These are phyloP conservation scores for Eupsittula cactorum DNA, from an alignment of 2,113 vertebrate genomes.

Conservation along the genomic window DNA sequence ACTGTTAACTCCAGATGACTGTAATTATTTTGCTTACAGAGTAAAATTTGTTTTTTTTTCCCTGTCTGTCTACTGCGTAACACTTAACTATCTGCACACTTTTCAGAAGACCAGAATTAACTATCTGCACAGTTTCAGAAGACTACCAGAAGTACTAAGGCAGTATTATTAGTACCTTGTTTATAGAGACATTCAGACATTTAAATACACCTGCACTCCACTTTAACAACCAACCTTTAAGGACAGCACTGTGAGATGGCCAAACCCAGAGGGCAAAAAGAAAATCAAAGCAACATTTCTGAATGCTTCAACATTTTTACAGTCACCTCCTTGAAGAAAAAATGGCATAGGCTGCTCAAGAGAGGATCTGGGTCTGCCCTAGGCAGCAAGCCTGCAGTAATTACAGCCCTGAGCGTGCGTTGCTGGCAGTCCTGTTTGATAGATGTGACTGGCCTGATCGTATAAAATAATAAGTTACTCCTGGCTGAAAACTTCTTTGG, in stretches of 20 bases:
- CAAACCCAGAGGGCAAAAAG: background rate
- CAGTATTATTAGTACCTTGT: background rate
- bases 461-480: background rate
- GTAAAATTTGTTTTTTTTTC: background rate
- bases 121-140: background rate
- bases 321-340: background rate
- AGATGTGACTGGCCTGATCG: background rate
- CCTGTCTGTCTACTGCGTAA: background rate
- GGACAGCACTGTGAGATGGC: background rate
- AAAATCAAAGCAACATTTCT: background rate
- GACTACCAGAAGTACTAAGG: background rate
- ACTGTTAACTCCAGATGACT: background rate
- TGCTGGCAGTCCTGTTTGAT: background rate
- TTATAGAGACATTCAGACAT: background rate
- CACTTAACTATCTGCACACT: background rate
- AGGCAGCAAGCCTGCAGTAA: background rate
- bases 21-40: background rate
- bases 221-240: background rate
- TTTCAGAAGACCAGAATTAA: background rate
- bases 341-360: background rate
- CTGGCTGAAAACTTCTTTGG: background rate
- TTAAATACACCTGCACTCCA: background rate
- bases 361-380: background rate
- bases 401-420: fast-evolving
- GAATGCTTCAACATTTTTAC: background rate